Evolutionary conservation across 2,888 invertebrate species (phyloP).

Genomic region (Lysandra bellargus): DNA sequence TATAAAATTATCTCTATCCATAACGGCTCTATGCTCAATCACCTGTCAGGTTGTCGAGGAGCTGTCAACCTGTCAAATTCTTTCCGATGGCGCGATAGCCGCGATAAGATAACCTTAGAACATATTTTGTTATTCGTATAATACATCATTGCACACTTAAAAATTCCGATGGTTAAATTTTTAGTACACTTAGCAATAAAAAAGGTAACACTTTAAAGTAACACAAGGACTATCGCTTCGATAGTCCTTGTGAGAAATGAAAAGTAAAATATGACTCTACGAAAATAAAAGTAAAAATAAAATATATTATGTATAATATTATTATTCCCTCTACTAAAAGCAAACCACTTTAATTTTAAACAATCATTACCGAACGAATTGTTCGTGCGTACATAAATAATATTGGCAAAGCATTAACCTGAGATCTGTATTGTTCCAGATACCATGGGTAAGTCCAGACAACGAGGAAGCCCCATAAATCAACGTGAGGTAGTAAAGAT

Average conservation of each 20-base stretch:
- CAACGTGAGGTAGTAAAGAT: slow-evolving; percentile 57
- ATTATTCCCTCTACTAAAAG: background rate
- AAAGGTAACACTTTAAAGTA: background rate
- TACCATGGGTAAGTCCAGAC: slow-evolving; percentile 87
- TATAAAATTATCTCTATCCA: slow-evolving; percentile 8
- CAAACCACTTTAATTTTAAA: slow-evolving; percentile 16
- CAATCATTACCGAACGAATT: slow-evolving; percentile 4
- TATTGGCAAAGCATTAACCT: slow-evolving; percentile 37
- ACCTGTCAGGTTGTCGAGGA: slow-evolving; percentile 63
- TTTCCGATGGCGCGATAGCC: slow-evolving; percentile 53
- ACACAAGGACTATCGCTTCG: background rate
- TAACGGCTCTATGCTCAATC: slow-evolving; percentile 40
- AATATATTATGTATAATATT: background rate
- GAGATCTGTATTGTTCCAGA: slow-evolving; percentile 85
- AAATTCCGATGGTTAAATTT: slow-evolving; percentile 15
- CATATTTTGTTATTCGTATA: slow-evolving; percentile 25
- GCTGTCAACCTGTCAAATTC: slow-evolving; percentile 62
- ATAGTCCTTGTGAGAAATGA: background rate
- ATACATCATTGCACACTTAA: slow-evolving; percentile 23
- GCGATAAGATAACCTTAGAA: slow-evolving; percentile 25
- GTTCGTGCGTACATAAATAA: slow-evolving; percentile 25
- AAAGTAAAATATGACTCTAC: background rate
- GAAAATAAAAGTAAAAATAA: background rate
- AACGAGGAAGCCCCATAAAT: slow-evolving; percentile 68
- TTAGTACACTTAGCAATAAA: background rate